These are phyloP conservation scores for Drosophila pandora DNA, from an alignment of 1,140 invertebrate species.

Conservation along the genomic window DNA sequence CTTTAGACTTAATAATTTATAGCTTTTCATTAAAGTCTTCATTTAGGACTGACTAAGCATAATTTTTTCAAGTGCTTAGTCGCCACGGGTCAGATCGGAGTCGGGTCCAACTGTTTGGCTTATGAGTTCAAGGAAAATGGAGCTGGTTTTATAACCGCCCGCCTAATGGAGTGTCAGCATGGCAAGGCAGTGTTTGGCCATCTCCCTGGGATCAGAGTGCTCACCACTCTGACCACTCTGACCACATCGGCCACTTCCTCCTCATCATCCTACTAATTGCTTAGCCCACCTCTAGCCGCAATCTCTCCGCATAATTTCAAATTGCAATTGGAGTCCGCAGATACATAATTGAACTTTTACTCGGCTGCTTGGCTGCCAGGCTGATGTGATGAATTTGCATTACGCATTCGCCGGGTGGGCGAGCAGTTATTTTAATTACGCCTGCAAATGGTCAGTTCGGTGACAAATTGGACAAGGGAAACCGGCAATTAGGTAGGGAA, in stretches of 20 bases:
- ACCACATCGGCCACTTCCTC: conserved; percentile 31
- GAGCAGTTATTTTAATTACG: conserved; percentile 71
- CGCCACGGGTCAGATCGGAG: conserved; percentile 21
- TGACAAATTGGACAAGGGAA: conserved; percentile 52
- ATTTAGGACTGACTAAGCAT: not conserved
- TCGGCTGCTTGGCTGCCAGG: not conserved
- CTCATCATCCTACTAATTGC: conserved; percentile 1
- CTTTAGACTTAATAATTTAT: not conserved
- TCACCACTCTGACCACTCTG: conserved; percentile 5
- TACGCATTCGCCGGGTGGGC: conserved; percentile 60
- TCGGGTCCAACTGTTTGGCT: conserved; percentile 24
- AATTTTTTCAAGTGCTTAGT: not conserved
- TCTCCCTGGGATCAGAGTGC: conserved; percentile 33
- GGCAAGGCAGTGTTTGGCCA: conserved; percentile 31
- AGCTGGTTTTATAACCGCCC: conserved; percentile 52
- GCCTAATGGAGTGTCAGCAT: conserved; percentile 45
- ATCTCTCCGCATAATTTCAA: conserved; percentile 5
- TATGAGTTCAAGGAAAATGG: conserved; percentile 74
- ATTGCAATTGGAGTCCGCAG: not conserved
- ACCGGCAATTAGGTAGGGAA: conserved; percentile 38
- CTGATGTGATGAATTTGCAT: conserved; percentile 53
- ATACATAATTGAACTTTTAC: conserved; percentile 62
- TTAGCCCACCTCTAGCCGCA: not conserved
- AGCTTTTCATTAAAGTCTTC: not conserved
- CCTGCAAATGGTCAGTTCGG: conserved; percentile 35